Evolutionary conservation across 2,888 invertebrate genomes (phyloP).

Genomic region (Hesperia comma): DNA sequence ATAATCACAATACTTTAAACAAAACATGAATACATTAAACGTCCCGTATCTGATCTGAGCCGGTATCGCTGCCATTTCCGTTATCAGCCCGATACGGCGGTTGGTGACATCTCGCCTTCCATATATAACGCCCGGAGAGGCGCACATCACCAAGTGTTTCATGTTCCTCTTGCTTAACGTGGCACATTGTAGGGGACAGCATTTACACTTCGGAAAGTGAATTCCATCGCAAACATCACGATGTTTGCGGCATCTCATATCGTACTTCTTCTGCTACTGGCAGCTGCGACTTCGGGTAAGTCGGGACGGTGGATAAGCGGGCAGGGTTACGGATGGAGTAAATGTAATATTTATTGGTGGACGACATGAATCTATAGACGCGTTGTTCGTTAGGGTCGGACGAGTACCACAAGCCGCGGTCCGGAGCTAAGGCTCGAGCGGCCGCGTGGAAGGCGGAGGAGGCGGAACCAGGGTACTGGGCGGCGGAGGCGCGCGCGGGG

Average conservation of each 20-base stretch:
- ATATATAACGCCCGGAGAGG: not conserved
- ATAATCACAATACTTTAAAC: no score
- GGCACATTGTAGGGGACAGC: not conserved
- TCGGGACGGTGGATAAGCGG: no score
- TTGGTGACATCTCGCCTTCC: not conserved
- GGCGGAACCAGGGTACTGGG: conserved; percentile 70
- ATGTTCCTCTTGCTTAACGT: not conserved
- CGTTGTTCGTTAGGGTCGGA: conserved; percentile 4
- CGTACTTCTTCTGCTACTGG: not conserved
- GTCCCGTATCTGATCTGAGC: not conserved
- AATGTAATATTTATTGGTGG: no score
- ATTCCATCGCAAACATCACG: not conserved
- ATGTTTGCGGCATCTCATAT: not conserved
- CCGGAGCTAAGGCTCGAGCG: conserved; percentile 41
- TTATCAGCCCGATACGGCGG: not conserved
- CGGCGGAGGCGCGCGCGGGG: conserved; percentile 66
- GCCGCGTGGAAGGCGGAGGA: conserved; percentile 42
- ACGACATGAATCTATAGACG: not conserved
- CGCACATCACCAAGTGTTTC: not conserved
- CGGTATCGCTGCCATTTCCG: not conserved
- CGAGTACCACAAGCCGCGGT: conserved; percentile 10
- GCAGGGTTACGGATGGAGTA: no score
- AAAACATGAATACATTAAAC: not conserved
- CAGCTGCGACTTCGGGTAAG: not conserved
- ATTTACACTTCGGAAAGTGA: not conserved